Evolutionary conservation across 2,797 vertebrate genomes (phyloP).

Genomic region (Sarcoramphus papa): DNA sequence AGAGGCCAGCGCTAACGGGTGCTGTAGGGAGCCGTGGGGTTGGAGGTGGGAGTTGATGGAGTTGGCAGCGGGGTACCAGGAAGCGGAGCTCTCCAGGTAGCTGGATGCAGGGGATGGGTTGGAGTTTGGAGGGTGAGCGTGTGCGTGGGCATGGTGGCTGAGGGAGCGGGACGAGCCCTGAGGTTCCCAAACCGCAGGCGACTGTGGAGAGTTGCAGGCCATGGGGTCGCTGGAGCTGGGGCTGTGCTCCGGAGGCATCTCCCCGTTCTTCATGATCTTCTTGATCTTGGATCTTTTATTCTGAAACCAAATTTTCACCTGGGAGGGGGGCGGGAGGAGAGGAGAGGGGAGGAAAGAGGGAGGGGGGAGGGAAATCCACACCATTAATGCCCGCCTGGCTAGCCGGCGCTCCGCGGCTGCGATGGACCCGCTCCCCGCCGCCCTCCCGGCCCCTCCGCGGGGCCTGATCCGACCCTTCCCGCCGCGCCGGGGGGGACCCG

Average conservation of each 20-base stretch:
- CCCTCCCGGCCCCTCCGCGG: not conserved
- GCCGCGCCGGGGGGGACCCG: fast-evolving
- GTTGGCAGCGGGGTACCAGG: slow-evolving; percentile 88
- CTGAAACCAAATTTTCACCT: slow-evolving; percentile 99
- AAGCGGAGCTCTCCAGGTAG: slow-evolving; percentile 92
- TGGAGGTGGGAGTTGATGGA: slow-evolving; percentile 90
- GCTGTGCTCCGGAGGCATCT: slow-evolving; percentile 96
- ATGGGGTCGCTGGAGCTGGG: slow-evolving; percentile 99
- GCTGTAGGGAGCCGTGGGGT: slow-evolving; percentile 90
- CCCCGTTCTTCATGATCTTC: slow-evolving; percentile 99
- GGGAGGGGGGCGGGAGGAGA: not conserved
- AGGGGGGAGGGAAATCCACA: not conserved
- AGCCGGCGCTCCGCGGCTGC: not conserved
- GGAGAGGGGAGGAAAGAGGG: not conserved
- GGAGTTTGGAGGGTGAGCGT: slow-evolving; percentile 79
- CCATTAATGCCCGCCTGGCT: not conserved
- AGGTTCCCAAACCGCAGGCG: slow-evolving; percentile 95
- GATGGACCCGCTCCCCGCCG: not conserved
- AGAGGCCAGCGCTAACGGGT: slow-evolving; percentile 91
- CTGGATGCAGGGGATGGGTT: slow-evolving; percentile 85
- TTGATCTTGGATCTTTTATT: slow-evolving; percentile 98
- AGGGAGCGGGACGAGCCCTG: slow-evolving; percentile 91
- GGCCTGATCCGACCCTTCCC: not conserved
- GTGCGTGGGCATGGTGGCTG: slow-evolving; percentile 84
- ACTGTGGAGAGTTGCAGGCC: slow-evolving; percentile 98